Percentiles rank a stretch among this genome's conserved stretches.
These are phyloP conservation scores for Poecilia wingei DNA, from an alignment of 2,797 vertebrate species.

Conservation along the genomic window DNA sequence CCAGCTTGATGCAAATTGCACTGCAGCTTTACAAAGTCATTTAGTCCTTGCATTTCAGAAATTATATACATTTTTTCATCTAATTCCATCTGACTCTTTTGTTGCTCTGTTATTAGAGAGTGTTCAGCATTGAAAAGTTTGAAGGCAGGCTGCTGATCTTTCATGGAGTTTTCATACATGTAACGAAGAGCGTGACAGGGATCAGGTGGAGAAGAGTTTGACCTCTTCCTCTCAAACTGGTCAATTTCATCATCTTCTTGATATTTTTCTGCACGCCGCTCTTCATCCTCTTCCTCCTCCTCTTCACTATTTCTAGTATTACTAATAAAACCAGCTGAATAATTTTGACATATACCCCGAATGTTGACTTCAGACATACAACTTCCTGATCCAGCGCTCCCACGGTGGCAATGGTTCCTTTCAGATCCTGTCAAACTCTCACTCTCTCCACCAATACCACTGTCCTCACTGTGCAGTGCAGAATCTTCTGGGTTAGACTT, in stretches of 20 bases:
- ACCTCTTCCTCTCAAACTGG: constrained; percentile 61
- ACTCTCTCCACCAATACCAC: constrained; percentile 89
- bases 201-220: constrained; percentile 75
- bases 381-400: constrained; percentile 68
- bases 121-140: constrained; percentile 60
- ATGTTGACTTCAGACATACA: constrained; percentile 58
- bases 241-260: constrained; percentile 61
- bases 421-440: constrained; percentile 83
- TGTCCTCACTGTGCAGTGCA: constrained; percentile 92
- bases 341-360: constrained; percentile 30
- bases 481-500: constrained; percentile 77
- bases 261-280: constrained; percentile 56
- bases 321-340: constrained; percentile 45
- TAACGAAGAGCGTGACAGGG: constrained; percentile 58
- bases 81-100: constrained; percentile 80
- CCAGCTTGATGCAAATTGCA: constrained; percentile 46
- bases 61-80: constrained; percentile 74
- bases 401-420: constrained; percentile 57
- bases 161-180: constrained; percentile 51
- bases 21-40: constrained; percentile 19
- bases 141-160: constrained; percentile 24
- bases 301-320: constrained; percentile 59
- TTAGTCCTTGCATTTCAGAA: constrained; percentile 36
- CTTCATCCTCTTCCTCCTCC: constrained; percentile 44
- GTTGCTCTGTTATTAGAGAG: constrained; percentile 77